A percentile compares a stretch with the other conserved stretches of the same genome.
phyloP scores from a whole-genome alignment of 2,113 vertebrate species.

The Gasterosteus aculeatus region DNA sequence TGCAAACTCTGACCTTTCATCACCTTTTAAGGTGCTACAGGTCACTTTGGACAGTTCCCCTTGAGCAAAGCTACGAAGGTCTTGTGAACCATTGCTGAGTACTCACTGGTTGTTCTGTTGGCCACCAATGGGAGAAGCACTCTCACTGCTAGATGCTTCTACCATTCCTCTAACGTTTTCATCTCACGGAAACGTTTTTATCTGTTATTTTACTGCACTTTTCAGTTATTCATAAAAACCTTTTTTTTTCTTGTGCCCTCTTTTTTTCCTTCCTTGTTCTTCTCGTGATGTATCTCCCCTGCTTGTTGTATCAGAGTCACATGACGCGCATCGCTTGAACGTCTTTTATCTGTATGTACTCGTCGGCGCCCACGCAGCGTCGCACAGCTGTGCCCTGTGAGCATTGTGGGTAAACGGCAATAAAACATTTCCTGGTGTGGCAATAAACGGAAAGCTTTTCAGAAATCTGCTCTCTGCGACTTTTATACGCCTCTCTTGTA shows the following conservation, averaged over 20 bases:
- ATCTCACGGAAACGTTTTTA: constrained; percentile 19
- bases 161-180: no score
- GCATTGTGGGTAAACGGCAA: constrained; percentile 70
- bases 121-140: constrained; percentile 4
- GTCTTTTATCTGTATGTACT: constrained; percentile 46
- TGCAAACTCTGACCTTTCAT: background rate
- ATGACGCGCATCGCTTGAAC: constrained; percentile 32
- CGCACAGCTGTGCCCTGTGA: constrained; percentile 67
- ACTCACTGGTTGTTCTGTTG: background rate
- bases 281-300: constrained; percentile 22
- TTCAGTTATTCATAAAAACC: background rate
- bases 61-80: background rate
- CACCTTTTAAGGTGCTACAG: background rate
- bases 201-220: constrained; percentile 1
- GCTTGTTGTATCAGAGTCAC: constrained; percentile 35
- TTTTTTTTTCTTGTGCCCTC: background rate
- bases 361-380: constrained; percentile 62
- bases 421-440: constrained; percentile 71
- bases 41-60: no score
- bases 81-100: background rate
- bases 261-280: background rate
- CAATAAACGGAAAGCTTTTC: constrained; percentile 67
- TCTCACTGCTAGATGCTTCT: constrained; percentile 35
- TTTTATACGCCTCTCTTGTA: constrained; percentile 70
- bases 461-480: constrained; percentile 67